phyloP scores from a whole-genome alignment of 1,140 invertebrate species.

The Macrocentrus cingulum region DNA sequence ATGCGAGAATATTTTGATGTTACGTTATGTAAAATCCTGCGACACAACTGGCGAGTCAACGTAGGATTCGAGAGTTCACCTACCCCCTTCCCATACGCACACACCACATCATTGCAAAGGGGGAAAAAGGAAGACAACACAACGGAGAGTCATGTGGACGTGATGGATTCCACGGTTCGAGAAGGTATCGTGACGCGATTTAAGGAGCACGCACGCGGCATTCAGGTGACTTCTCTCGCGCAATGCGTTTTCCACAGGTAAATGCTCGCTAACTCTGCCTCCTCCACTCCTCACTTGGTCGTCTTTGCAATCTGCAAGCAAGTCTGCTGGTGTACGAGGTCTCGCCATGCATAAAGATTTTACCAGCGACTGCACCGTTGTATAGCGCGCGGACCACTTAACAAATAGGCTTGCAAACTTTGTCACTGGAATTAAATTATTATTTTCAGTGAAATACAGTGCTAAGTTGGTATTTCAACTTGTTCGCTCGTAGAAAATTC shows the following conservation, averaged over 20 bases:
- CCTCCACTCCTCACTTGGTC: neutral
- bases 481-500: too few relatives aligned
- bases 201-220: constrained; percentile 21
- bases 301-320: constrained; percentile 20
- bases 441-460: too few relatives aligned
- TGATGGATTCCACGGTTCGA: constrained; percentile 40
- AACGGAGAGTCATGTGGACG: constrained; percentile 31
- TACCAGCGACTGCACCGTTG: constrained; percentile 17
- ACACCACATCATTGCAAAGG: neutral
- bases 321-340: constrained; percentile 4
- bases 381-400: constrained; percentile 15
- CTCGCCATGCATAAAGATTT: constrained; percentile 38
- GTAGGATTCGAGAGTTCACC: constrained; percentile 31
- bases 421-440: too few relatives aligned
- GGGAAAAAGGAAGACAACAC: constrained; percentile 33
- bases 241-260: constrained; percentile 28
- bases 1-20: too few relatives aligned
- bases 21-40: too few relatives aligned
- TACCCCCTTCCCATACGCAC: too few relatives aligned
- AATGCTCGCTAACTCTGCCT: neutral
- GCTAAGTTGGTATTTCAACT: too few relatives aligned
- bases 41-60: neutral
- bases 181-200: constrained; percentile 30
- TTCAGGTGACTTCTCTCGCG: constrained; percentile 27
- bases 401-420: constrained; percentile 8